A percentile compares a stretch with the other conserved stretches of the same genome.
phyloP scores from a whole-genome alignment of 2,113 vertebrate species.

The Gavia stellata region DNA sequence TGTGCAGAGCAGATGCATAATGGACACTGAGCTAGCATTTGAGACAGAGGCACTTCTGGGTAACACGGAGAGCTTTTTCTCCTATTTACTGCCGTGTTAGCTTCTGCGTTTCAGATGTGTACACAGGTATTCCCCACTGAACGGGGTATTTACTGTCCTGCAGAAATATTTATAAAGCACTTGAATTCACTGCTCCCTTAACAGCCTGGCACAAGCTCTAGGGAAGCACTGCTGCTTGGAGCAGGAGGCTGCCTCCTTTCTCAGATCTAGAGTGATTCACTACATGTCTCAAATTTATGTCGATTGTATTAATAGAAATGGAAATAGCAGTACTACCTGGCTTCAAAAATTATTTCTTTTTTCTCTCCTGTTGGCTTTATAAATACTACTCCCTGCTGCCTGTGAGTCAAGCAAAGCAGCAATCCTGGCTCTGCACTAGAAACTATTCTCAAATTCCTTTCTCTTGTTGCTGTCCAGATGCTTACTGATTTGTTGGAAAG shows the following conservation, averaged over 20 bases:
- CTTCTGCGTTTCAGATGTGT: not conserved
- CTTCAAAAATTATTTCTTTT: not conserved
- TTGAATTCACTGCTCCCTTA: not conserved
- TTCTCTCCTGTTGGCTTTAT: not conserved
- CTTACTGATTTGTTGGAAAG: not conserved
- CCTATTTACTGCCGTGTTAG: not conserved
- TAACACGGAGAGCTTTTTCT: not conserved
- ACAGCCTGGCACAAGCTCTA: not conserved
- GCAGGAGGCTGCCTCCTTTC: not conserved
- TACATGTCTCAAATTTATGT: not conserved
- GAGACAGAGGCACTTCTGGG: not conserved
- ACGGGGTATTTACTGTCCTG: not conserved
- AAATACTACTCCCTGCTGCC: not conserved
- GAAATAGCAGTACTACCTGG: not conserved
- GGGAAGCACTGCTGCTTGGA: not conserved
- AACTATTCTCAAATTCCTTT: not conserved
- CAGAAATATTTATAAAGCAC: conserved; percentile 15
- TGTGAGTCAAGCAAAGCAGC: not conserved
- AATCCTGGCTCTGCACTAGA: not conserved
- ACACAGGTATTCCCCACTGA: not conserved
- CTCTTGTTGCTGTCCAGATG: not conserved
- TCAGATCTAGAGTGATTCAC: not conserved
- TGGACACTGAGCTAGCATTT: not conserved
- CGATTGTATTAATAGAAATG: not conserved
- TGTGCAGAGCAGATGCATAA: not conserved